These are phyloP conservation scores for Hydrocynus forskahlii DNA, from an alignment of 2,797 vertebrate genomes.

Conservation along the genomic window DNA sequence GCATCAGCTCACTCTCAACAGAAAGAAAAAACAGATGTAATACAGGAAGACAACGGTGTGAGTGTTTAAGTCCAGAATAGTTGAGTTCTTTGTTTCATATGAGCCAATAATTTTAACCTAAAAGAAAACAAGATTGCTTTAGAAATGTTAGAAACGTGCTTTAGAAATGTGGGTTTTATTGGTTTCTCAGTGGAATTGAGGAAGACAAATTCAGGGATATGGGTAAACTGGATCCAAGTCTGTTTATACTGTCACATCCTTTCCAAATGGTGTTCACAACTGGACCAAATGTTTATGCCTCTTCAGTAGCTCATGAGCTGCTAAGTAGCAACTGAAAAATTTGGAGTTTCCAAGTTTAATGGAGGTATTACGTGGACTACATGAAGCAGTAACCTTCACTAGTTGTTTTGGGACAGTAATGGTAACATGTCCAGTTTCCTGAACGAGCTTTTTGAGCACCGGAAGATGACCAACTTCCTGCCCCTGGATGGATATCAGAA, in stretches of 20 bases:
- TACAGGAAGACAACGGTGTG: too few species aligned
- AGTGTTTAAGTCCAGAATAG: too few species aligned
- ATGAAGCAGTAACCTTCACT: neutral
- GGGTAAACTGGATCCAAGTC: neutral
- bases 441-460: constrained; percentile 5
- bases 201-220: too few species aligned
- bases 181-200: too few species aligned
- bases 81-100: too few species aligned
- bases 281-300: neutral
- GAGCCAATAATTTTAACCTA: too few species aligned
- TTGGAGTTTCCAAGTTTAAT: neutral
- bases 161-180: too few species aligned
- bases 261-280: neutral
- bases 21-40: too few species aligned
- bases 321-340: neutral
- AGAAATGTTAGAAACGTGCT: too few species aligned
- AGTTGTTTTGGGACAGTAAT: constrained; percentile 8
- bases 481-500: neutral
- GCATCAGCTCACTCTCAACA: too few species aligned
- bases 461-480: constrained; percentile 30
- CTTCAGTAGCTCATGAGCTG: neutral
- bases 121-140: too few species aligned
- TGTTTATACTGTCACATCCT: neutral
- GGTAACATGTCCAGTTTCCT: constrained; percentile 28
- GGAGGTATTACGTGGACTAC: neutral